Conservation (phyloP, 2,888 invertebrate species). For the Tiphia femorata region DNA sequence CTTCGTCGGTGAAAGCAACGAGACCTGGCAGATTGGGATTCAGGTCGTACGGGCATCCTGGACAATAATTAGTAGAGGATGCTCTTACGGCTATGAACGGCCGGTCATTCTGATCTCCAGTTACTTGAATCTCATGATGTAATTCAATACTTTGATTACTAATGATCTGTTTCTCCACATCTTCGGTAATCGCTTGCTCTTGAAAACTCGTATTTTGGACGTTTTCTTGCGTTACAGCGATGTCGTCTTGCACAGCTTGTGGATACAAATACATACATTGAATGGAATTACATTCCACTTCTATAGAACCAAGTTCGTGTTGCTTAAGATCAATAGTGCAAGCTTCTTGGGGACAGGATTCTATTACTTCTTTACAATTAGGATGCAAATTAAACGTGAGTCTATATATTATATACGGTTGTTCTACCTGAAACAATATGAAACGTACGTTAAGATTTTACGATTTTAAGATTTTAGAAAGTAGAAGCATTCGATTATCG, state of each 20-base stretch:
- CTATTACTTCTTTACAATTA: constrained; percentile 46
- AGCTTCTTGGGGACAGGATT: constrained; percentile 54
- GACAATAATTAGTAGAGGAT: constrained; percentile 54
- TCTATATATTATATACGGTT: constrained; percentile 52
- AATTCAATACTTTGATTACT: constrained; percentile 47
- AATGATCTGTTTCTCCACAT: constrained; percentile 46
- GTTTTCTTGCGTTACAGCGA: constrained; percentile 32
- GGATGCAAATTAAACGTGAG: constrained; percentile 58
- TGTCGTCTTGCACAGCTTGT: constrained; percentile 40
- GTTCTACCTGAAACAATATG: constrained; percentile 50
- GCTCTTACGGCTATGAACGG: constrained; percentile 61
- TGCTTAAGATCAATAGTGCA: constrained; percentile 59
- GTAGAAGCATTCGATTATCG: too few relatives aligned
- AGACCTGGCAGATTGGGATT: constrained; percentile 62
- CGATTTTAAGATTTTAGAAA: too few relatives aligned
- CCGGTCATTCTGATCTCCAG: constrained; percentile 54
- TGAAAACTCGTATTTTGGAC: constrained; percentile 20
- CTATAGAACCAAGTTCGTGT: constrained; percentile 47
- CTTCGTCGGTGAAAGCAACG: constrained; percentile 52
- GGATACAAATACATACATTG: constrained; percentile 57
- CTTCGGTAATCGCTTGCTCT: constrained; percentile 46
- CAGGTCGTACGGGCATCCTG: constrained; percentile 63
- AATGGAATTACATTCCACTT: constrained; percentile 51
- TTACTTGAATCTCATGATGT: constrained; percentile 57
- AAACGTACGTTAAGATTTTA: too few relatives aligned